Percentiles rank a stretch among this genome's conserved stretches.
Conservation (phyloP, 2,797 vertebrate genomes). For the Lagorchestes hirsutus region DNA sequence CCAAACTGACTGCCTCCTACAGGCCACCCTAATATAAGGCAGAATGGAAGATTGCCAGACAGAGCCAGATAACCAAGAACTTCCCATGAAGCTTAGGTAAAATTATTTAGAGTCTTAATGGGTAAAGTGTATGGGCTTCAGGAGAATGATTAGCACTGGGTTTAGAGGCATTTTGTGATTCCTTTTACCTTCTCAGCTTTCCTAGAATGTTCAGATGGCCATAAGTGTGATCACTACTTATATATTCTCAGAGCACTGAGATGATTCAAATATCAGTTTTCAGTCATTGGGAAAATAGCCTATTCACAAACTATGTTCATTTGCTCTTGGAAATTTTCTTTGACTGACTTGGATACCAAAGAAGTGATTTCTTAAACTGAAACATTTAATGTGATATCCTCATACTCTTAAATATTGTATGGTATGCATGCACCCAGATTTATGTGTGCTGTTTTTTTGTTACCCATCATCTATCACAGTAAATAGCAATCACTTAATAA, state of each 20-base stretch:
- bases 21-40: not conserved
- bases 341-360: not conserved
- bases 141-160: constrained; percentile 29
- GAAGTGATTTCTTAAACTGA: not conserved
- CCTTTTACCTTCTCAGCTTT: constrained; percentile 65
- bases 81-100: not conserved
- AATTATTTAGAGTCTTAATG: constrained; percentile 15
- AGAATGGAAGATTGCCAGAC: constrained; percentile 10
- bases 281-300: not conserved
- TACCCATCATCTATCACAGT: not conserved
- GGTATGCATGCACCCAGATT: not conserved
- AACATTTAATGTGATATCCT: not conserved
- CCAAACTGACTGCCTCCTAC: not conserved
- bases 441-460: not conserved
- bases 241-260: constrained; percentile 9
- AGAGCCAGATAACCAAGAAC: constrained; percentile 19
- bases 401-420: not conserved
- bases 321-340: constrained; percentile 21
- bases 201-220: constrained; percentile 64
- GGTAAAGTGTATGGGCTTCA: constrained; percentile 50
- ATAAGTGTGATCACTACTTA: constrained; percentile 56
- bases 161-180: constrained; percentile 56
- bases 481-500: not conserved
- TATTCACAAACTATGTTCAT: constrained; percentile 49
- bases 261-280: constrained; percentile 33